Percentiles rank a stretch among this genome's conserved stretches.
Conservation (phyloP, 2,113 vertebrate genomes). For the Heptranchias perlo region DNA sequence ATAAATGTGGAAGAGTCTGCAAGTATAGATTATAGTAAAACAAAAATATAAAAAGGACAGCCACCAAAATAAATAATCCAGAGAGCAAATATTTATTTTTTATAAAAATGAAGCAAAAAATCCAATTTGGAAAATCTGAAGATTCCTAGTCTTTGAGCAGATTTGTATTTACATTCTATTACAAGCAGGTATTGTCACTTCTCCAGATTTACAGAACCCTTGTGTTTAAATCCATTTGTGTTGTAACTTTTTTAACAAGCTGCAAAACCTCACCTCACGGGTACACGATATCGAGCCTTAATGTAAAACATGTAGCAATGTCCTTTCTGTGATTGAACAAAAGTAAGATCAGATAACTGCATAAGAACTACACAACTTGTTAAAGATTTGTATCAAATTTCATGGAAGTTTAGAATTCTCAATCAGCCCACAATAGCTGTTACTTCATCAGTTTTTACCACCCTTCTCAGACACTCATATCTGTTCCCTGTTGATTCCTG, state of each 20-base stretch:
- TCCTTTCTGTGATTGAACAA: not conserved
- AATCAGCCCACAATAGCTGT: not conserved
- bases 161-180: not conserved
- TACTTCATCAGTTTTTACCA: not conserved
- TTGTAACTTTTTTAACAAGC: not conserved
- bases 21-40: not conserved
- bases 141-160: not conserved
- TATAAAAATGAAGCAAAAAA: not conserved
- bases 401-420: constrained; percentile 3
- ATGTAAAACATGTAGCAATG: not conserved
- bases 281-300: not conserved
- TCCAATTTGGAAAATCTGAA: not conserved
- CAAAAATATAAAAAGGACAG: not conserved
- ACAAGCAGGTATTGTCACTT: not conserved
- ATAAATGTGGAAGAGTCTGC: not conserved
- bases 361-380: constrained; percentile 1
- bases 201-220: not conserved
- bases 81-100: not conserved
- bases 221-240: not conserved
- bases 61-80: not conserved
- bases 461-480: constrained; percentile 16
- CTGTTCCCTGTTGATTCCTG: constrained; percentile 12
- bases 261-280: not conserved
- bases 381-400: not conserved
- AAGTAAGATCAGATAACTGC: constrained; percentile 12